Evolutionary conservation across 2,797 vertebrate species (phyloP).

Genomic region (Intellagama lesueurii): DNA sequence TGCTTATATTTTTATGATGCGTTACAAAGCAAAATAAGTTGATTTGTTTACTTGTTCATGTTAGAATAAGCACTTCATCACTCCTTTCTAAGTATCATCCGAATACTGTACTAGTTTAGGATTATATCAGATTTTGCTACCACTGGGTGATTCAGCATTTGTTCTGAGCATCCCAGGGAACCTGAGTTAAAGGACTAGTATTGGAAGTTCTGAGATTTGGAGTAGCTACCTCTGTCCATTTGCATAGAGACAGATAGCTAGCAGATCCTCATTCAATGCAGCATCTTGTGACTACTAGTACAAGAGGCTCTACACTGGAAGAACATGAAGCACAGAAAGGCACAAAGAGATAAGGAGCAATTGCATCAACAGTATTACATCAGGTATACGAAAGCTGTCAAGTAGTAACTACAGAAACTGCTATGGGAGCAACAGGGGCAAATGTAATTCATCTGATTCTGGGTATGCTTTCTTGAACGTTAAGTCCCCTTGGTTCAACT

Average conservation of each 20-base stretch:
- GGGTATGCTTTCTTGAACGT: neutral
- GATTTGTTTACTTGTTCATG: no score
- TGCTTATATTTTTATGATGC: no score
- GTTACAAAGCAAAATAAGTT: no score
- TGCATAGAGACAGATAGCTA: neutral
- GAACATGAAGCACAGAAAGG: no score
- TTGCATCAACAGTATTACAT: neutral
- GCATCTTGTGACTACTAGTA: neutral
- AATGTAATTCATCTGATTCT: neutral
- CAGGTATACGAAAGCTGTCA: neutral
- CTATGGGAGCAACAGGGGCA: neutral
- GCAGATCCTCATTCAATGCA: neutral
- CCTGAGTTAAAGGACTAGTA: neutral
- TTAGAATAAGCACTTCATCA: neutral
- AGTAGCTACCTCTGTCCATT: neutral
- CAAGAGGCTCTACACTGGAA: no score
- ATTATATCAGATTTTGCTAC: neutral
- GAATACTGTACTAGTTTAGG: no score
- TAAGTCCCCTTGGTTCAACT: neutral
- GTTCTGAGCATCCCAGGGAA: slow-evolving; percentile 3
- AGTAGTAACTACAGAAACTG: neutral
- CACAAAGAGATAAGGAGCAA: neutral
- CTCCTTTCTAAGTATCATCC: neutral
- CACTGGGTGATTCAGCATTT: neutral
- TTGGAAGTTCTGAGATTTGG: neutral